A percentile compares a stretch with the other conserved stretches of the same genome.
Conservation (phyloP, 1,140 invertebrate species). For the Drosophila quadrilineata region DNA sequence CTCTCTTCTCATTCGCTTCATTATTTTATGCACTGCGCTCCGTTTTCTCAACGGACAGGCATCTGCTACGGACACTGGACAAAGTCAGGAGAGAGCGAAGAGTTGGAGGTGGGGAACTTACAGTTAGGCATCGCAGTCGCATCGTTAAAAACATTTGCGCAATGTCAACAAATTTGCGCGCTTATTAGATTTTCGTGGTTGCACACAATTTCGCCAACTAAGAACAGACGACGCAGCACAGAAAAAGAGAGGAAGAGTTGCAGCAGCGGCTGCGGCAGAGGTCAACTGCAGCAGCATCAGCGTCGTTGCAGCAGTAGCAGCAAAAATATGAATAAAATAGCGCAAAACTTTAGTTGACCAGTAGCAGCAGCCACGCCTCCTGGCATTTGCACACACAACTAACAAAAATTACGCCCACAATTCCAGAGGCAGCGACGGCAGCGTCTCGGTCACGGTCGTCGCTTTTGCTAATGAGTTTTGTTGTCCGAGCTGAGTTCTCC, state of each 20-base stretch:
- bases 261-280: conserved; percentile 30
- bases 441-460: conserved; percentile 66
- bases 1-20: conserved; percentile 21
- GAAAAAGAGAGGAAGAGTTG: conserved; percentile 77
- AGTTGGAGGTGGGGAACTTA: conserved; percentile 8
- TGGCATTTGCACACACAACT: neutral
- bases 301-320: too few species aligned
- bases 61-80: too few species aligned
- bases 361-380: conserved; percentile 15
- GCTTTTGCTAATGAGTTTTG: conserved; percentile 77
- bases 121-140: conserved; percentile 18
- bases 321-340: too few species aligned
- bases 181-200: conserved; percentile 80
- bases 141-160: conserved; percentile 79
- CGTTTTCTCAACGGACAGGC: too few species aligned
- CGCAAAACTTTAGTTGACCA: conserved; percentile 25
- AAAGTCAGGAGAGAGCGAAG: neutral
- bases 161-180: conserved; percentile 79
- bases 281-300: neutral
- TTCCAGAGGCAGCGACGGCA: conserved; percentile 13
- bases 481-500: conserved; percentile 71
- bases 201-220: conserved; percentile 80
- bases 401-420: conserved; percentile 55
- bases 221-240: conserved; percentile 69
- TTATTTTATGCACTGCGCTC: conserved; percentile 7